Percentiles rank a stretch among this genome's conserved stretches.
Evolutionary conservation across 2,888 invertebrate genomes (phyloP).

Genomic region (Celastrina argiolus): DNA sequence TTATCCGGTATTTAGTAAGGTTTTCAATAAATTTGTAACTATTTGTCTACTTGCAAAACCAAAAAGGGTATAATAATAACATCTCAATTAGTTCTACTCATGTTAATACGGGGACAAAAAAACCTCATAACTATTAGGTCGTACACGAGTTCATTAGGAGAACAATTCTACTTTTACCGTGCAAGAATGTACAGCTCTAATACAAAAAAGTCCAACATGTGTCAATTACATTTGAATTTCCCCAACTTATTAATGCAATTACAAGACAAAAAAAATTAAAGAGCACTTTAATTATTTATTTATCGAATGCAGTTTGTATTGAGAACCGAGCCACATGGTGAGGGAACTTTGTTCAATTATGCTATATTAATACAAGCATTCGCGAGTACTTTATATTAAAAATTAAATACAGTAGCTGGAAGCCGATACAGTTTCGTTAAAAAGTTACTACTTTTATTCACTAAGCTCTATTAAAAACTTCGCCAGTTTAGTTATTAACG

Average conservation of each 20-base stretch:
- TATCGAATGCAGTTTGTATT: conserved; percentile 13
- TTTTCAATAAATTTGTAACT: not conserved
- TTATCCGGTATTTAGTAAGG: too few relatives aligned
- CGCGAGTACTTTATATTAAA: conserved; percentile 3
- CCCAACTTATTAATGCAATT: conserved; percentile 7
- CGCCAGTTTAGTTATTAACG: not conserved
- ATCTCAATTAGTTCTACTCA: not conserved
- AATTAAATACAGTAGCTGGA: not conserved
- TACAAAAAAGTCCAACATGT: not conserved
- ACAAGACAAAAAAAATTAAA: conserved; percentile 14
- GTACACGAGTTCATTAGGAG: not conserved
- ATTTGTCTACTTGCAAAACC: not conserved
- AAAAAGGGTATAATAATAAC: not conserved
- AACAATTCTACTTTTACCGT: not conserved
- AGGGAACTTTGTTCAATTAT: conserved; percentile 2
- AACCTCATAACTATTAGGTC: not conserved
- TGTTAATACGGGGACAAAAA: not conserved
- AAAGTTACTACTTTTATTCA: not conserved
- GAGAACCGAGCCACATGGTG: conserved; percentile 17
- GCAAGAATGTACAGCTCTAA: not conserved
- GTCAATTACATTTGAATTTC: conserved; percentile 3
- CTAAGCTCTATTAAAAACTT: not conserved
- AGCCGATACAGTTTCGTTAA: not conserved
- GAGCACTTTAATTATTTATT: conserved; percentile 3
- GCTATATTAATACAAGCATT: conserved; percentile 5